Base-by-base conservation (phyloP, 2,888 invertebrate genomes). In the Platycnemis pennipes region DNA sequence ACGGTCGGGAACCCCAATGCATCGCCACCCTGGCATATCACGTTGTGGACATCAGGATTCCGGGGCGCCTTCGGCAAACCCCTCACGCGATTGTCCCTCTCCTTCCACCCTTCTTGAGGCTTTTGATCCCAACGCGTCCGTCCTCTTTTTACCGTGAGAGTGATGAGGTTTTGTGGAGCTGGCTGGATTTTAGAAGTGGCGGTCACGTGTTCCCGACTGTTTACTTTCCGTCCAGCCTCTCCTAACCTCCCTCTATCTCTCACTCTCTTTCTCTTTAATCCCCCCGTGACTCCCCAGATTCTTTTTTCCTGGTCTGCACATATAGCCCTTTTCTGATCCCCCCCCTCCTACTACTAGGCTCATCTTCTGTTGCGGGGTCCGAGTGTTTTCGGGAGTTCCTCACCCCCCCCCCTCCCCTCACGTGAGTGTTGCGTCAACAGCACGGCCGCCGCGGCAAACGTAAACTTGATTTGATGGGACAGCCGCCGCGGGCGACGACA, bases 391-490 rank as follows among this genome's bases (percentile, higher is more conserved):
- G 87, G 87, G 87, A 26, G 87, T 87, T 46, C 26, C 87, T 26
- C 31, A 13, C 16, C 7, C 77, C 37, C 0, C 46, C 45, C 13
- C 37, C 63, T 63, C 53, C 31, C 87, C 45, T 13, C 37, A n/a
- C 37, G 87, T 26, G 46, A 87, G 87, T 44, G 87, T 87, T 87
- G 45, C 87, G 87, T 87, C 87, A 87, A 87, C 87, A 87, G n/a
- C 87, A 42, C 87, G 49, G 31, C 22, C 53, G 89, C n/a, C 31
- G 89, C 37, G 37, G 37, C n/a, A n/a, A n/a, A n/a, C 89, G 56
- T 89, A 89, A 89, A 89, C 89, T 77, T 56, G 89, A 88, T 88
- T 88, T 46, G 49, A 88, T 46, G 88, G 88, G 86, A 86, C n/a
- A 44, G 77, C 86, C 77, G 37, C 53, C 63, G 63, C 63, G 63